Evolutionary conservation across 2,888 invertebrate species (phyloP).

Genomic region (Elegia similella): DNA sequence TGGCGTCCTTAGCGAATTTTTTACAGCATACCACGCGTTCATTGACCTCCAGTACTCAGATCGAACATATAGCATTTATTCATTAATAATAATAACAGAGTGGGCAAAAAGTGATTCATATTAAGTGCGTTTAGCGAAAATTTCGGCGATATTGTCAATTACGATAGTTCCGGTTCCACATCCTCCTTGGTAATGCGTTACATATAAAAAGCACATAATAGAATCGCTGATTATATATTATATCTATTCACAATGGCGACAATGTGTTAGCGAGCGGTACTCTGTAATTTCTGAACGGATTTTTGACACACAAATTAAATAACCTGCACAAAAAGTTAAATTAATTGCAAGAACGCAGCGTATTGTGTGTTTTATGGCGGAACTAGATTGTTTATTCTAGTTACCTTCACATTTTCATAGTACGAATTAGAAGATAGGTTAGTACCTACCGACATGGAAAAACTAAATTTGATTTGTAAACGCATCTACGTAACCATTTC

Average conservation of each 20-base stretch:
- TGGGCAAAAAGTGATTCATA: slow-evolving; percentile 69
- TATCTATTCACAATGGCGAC: slow-evolving; percentile 52
- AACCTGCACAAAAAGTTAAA: background rate
- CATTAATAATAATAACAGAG: slow-evolving; percentile 70
- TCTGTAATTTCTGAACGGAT: background rate
- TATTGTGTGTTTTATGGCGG: background rate
- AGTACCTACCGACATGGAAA: background rate
- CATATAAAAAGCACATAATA: slow-evolving; percentile 58
- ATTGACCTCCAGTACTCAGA: slow-evolving; percentile 67
- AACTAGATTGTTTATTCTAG: background rate
- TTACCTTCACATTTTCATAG: background rate
- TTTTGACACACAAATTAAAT: background rate
- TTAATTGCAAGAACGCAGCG: background rate
- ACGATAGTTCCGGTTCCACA: slow-evolving; percentile 72
- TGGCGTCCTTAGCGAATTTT: slow-evolving; percentile 74
- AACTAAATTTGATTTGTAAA: background rate
- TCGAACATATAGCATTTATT: slow-evolving; percentile 65
- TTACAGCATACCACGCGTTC: slow-evolving; percentile 71
- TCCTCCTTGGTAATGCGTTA: slow-evolving; percentile 66
- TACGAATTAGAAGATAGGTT: background rate
- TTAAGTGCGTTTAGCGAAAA: slow-evolving; percentile 54
- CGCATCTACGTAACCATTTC: background rate
- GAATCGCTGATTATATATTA: slow-evolving; percentile 46
- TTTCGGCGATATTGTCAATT: slow-evolving; percentile 59
- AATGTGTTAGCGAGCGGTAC: slow-evolving; percentile 7